phyloP scores from a whole-genome alignment of 2,113 vertebrate species.

The Micronycteris hirsuta region DNA sequence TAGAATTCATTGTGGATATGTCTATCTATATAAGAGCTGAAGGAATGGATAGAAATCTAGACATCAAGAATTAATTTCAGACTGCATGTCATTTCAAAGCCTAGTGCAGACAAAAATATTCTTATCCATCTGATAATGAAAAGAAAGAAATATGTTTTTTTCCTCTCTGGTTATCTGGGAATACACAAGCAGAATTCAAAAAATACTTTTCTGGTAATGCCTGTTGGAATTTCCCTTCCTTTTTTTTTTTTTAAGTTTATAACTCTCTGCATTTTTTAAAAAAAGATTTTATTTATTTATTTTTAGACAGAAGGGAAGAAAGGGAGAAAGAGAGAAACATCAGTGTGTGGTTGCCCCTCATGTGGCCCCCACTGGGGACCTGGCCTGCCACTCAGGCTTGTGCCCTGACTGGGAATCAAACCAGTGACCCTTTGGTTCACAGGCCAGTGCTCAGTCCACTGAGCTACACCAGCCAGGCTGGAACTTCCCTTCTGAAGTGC shows the following conservation, averaged over 20 bases:
- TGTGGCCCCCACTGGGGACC: too few species aligned
- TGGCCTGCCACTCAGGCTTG: too few species aligned
- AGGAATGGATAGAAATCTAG: neutral
- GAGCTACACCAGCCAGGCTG: too few species aligned
- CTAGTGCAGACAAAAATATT: neutral
- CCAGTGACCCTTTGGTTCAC: too few species aligned
- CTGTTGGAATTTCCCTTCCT: neutral
- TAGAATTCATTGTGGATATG: neutral
- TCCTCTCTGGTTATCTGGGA: neutral
- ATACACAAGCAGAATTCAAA: neutral
- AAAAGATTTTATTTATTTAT: too few species aligned
- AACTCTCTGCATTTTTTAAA: too few species aligned
- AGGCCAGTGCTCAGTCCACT: too few species aligned
- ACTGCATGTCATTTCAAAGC: neutral
- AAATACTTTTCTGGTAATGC: neutral
- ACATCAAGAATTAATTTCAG: constrained; percentile 26
- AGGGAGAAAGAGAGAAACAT: too few species aligned
- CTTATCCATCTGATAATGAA: neutral
- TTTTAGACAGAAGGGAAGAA: too few species aligned
- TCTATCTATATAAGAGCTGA: neutral
- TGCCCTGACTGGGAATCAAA: too few species aligned
- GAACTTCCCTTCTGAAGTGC: neutral
- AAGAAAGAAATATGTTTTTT: neutral
- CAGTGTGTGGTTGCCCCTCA: too few species aligned
- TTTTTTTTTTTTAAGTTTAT: too few species aligned